A percentile compares a stretch with the other conserved stretches of the same genome.
Conservation (phyloP, 2,113 vertebrate genomes). For the Chaetodon trifascialis region DNA sequence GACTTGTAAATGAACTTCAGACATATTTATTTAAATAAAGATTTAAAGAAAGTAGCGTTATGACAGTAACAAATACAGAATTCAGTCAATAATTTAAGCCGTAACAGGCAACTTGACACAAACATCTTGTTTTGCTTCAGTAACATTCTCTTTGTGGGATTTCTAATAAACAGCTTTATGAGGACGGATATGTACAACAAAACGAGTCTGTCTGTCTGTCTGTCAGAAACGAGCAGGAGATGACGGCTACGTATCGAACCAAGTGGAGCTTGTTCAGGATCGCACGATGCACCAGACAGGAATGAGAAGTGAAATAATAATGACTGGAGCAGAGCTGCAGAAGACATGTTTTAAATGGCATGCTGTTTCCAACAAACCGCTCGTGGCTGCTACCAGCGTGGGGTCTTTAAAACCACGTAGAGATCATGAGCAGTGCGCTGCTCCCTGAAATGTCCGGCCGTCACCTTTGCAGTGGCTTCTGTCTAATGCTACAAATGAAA, state of each 20-base stretch:
- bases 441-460: constrained; percentile 41
- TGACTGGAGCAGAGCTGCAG: constrained; percentile 39
- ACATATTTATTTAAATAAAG: constrained; percentile 76
- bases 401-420: constrained; percentile 26
- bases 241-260: not conserved
- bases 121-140: constrained; percentile 62
- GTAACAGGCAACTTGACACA: constrained; percentile 59
- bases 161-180: constrained; percentile 61
- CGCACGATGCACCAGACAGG: constrained; percentile 6
- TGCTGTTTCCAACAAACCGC: constrained; percentile 28
- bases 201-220: constrained; percentile 11
- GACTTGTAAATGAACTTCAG: constrained; percentile 40
- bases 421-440: constrained; percentile 16
- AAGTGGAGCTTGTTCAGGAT: constrained; percentile 21
- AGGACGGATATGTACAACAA: constrained; percentile 55
- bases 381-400: constrained; percentile 19
- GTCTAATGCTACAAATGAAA: constrained; percentile 79
- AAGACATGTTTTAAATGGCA: constrained; percentile 20
- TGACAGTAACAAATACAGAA: constrained; percentile 73
- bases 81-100: constrained; percentile 73
- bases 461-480: constrained; percentile 54
- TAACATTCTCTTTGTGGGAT: constrained; percentile 60
- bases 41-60: constrained; percentile 53
- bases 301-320: constrained; percentile 25
- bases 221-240: constrained; percentile 28